Conservation (phyloP, 2,113 vertebrate species). For the Panurus biarmicus region DNA sequence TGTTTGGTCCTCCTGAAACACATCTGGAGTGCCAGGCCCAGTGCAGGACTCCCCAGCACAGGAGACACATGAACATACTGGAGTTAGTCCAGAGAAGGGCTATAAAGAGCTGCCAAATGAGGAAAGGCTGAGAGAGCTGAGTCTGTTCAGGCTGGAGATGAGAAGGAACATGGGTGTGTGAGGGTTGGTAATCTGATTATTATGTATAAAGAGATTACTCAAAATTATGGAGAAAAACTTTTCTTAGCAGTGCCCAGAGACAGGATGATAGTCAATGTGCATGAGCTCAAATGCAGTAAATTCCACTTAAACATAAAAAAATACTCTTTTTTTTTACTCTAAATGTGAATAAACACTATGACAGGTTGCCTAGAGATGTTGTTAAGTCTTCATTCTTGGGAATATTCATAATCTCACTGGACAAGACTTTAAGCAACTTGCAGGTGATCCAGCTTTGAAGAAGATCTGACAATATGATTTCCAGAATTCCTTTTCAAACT, state of each 20-base stretch:
- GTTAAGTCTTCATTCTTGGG: neutral
- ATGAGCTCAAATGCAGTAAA: neutral
- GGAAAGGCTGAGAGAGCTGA: neutral
- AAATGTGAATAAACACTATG: neutral
- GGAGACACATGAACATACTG: neutral
- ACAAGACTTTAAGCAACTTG: neutral
- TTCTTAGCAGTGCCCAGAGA: neutral
- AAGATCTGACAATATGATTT: neutral
- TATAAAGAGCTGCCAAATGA: neutral
- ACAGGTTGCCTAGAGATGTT: neutral
- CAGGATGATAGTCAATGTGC: neutral
- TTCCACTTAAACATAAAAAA: neutral
- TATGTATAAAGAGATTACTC: neutral
- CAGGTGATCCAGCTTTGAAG: neutral
- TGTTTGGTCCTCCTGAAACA: neutral
- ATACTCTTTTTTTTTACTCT: neutral
- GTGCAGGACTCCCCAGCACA: neutral
- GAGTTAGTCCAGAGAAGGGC: neutral
- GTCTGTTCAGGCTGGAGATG: neutral
- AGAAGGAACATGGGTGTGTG: neutral
- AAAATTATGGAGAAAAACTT: neutral
- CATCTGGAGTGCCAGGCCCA: neutral
- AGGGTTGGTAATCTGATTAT: neutral
- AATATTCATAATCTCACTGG: neutral
- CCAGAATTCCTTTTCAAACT: neutral